Conservation (phyloP, 1,140 invertebrate genomes). For the Polyergus mexicanus region DNA sequence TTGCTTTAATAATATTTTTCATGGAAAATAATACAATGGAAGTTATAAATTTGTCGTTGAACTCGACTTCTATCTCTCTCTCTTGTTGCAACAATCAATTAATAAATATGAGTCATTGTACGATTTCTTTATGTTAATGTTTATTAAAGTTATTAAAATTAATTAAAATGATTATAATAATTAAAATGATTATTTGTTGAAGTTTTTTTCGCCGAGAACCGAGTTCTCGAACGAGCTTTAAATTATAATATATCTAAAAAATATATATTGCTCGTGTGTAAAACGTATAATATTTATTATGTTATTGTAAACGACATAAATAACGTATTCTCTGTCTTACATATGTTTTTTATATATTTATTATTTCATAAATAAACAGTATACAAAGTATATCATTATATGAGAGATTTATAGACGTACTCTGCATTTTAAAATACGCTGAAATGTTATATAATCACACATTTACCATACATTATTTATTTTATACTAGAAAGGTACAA, state of each 20-base stretch:
- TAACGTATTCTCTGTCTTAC: background rate
- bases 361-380: too few relatives aligned
- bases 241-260: constrained; percentile 1
- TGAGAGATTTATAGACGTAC: background rate
- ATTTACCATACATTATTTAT: too few relatives aligned
- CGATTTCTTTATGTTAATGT: background rate
- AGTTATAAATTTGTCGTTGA: background rate
- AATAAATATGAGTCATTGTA: constrained; percentile 8
- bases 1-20: constrained; percentile 2
- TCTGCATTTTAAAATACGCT: background rate
- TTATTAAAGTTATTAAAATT: too few relatives aligned
- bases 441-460: background rate
- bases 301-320: background rate
- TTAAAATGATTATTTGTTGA: constrained; percentile 6
- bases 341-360: too few relatives aligned
- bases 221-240: background rate
- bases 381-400: too few relatives aligned
- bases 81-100: background rate
- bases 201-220: background rate
- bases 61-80: background rate
- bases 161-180: background rate
- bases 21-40: background rate
- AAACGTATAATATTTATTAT: background rate
- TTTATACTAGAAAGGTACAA: background rate
- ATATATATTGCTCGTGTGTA: background rate